These are phyloP conservation scores for Bradynema listronoti DNA, from an alignment of 1,140 invertebrate species.

Conservation along the genomic window DNA sequence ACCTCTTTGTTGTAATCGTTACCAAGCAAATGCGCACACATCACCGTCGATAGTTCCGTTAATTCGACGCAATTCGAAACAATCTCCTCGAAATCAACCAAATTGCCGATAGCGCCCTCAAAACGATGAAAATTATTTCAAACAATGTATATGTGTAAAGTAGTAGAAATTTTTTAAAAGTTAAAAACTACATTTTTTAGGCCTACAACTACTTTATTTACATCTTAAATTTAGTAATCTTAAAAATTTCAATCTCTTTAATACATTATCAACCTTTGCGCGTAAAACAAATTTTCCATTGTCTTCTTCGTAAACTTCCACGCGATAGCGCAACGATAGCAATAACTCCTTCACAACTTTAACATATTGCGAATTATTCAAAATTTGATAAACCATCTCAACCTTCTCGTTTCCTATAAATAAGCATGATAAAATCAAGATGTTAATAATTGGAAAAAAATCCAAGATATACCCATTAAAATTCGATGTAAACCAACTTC, in stretches of 20 bases:
- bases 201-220: too few relatives aligned
- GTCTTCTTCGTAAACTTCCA: constrained; percentile 23
- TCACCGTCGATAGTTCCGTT: constrained; percentile 18
- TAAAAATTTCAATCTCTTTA: too few relatives aligned
- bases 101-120: constrained; percentile 22
- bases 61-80: constrained; percentile 18
- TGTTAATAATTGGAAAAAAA: constrained; percentile 1
- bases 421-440: constrained; percentile 1
- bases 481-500: constrained; percentile 20
- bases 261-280: constrained; percentile 17
- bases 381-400: constrained; percentile 17
- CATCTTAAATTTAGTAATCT: too few relatives aligned
- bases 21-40: constrained; percentile 22
- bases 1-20: constrained; percentile 19
- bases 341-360: constrained; percentile 11
- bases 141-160: background rate
- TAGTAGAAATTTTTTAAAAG: too few relatives aligned
- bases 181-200: background rate
- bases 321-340: constrained; percentile 23
- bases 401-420: too few relatives aligned
- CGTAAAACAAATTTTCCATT: constrained; percentile 16
- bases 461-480: constrained; percentile 9
- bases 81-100: constrained; percentile 26
- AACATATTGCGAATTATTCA: constrained; percentile 16
- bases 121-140: background rate